These are phyloP conservation scores for Brachionus calyciflorus DNA, from an alignment of 1,140 invertebrate genomes.

Conservation along the genomic window DNA sequence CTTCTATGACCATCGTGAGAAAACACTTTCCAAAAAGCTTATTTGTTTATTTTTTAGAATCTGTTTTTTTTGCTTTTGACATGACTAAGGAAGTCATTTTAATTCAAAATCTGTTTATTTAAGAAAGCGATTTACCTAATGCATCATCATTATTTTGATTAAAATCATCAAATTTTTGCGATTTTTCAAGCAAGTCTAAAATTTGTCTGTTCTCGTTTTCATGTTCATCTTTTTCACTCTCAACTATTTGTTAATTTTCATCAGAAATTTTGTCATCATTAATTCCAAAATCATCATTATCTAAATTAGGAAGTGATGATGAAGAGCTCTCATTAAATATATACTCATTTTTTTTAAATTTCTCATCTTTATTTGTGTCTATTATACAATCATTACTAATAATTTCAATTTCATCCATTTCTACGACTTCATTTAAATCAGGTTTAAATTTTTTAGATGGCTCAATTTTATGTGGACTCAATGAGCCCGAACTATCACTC, in stretches of 20 bases:
- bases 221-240: too few relatives aligned
- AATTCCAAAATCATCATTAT: background rate
- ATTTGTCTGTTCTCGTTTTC: background rate
- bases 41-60: too few relatives aligned
- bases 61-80: too few relatives aligned
- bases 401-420: conserved; percentile 29
- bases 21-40: too few relatives aligned
- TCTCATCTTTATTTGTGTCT: too few relatives aligned
- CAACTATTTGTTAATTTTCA: background rate
- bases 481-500: background rate
- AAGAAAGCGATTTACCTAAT: background rate
- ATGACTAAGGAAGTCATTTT: too few relatives aligned
- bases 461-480: background rate
- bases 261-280: background rate
- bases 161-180: background rate
- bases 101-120: background rate
- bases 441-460: conserved; percentile 5
- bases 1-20: too few relatives aligned
- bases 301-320: background rate
- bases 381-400: background rate
- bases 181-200: background rate
- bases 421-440: background rate
- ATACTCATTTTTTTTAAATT: background rate
- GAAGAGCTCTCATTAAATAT: background rate
- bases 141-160: background rate